Base-by-base conservation (phyloP, 2,113 vertebrate genomes). In the Galeopterus variegatus region DNA sequence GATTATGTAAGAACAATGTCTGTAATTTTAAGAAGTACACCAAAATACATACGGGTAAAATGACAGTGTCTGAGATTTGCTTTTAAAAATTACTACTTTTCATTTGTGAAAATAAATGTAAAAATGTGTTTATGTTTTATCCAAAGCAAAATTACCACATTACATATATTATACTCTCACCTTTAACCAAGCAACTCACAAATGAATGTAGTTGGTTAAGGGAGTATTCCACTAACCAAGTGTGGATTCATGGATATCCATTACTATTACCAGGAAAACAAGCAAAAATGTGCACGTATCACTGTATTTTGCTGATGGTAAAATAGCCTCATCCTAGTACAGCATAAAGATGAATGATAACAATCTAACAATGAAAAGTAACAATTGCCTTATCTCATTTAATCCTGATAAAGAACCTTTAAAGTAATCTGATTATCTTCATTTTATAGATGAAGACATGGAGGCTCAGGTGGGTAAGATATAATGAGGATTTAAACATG, bases 21-120 rank as follows among this genome's bases (percentile, higher is more conserved):
- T 4, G 3, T 65, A 58, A 94, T 52, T 70, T 60, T 70, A 80
- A 95, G 14, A 62, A 2, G 45, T 1, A n/a, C 28, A 41, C 4
- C 41, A 79, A 87, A 75, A 84, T 31, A 64, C 31, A 28, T 5
- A 41, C 3, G 24, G 26, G 45, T 80, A 85, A 93, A 88, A 93
- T 19, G 33, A 41, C 10, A 88, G 18, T 31, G 31, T 65, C 54
- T 60, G 54, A 72, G 19, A 88, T 88, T 84, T 52, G 8, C 11
- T 45, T 95, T 92, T 48, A 88, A 26, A 94, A 82, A 89, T 69
- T 85, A 24, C 21, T 92, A 60, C 36, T 70, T 73, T 24, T n/a
- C 1, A 18, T 11, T 31, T n/a, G 24, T 83, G 19, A 88, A 60
- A 89, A 41, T 12, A 72, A 90, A 82, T 72, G 17, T 50, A n/a